phyloP scores from a whole-genome alignment of 1,140 invertebrate genomes.

The Mesaphorura yosii region DNA sequence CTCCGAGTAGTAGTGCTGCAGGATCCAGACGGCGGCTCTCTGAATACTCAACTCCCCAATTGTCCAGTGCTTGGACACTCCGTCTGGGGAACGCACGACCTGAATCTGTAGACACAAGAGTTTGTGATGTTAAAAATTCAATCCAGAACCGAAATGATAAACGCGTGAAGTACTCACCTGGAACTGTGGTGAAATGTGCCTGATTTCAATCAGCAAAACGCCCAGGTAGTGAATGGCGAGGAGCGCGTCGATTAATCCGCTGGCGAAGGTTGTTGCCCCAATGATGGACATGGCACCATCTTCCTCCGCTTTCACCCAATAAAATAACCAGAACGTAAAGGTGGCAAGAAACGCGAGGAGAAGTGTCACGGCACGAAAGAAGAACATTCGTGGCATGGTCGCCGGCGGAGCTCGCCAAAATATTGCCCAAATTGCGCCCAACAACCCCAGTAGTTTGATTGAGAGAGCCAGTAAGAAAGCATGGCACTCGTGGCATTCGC shows the following conservation, averaged over 20 bases:
- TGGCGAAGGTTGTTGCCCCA: conserved; percentile 29
- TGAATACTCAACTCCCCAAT: conserved; percentile 90
- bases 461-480: conserved; percentile 80
- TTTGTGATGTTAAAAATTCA: not conserved
- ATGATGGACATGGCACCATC: conserved; percentile 30
- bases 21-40: conserved; percentile 79
- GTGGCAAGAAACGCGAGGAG: conserved; percentile 81
- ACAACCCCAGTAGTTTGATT: conserved; percentile 82
- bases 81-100: conserved; percentile 86
- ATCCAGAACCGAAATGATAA: too few relatives aligned
- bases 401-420: conserved; percentile 51
- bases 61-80: conserved; percentile 54
- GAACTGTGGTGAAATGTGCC: conserved; percentile 77
- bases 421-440: conserved; percentile 77
- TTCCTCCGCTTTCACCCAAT: conserved; percentile 47
- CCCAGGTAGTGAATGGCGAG: conserved; percentile 91
- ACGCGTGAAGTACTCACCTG: conserved; percentile 46
- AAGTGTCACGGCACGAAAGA: conserved; percentile 76
- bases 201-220: conserved; percentile 79
- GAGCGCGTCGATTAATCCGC: conserved; percentile 65
- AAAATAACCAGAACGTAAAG: conserved; percentile 96
- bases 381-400: conserved; percentile 84
- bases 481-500: conserved; percentile 68
- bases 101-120: conserved; percentile 21
- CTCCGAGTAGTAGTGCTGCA: conserved; percentile 91